Conservation (phyloP, 2,797 vertebrate genomes). For the Falco novaeseelandiae region DNA sequence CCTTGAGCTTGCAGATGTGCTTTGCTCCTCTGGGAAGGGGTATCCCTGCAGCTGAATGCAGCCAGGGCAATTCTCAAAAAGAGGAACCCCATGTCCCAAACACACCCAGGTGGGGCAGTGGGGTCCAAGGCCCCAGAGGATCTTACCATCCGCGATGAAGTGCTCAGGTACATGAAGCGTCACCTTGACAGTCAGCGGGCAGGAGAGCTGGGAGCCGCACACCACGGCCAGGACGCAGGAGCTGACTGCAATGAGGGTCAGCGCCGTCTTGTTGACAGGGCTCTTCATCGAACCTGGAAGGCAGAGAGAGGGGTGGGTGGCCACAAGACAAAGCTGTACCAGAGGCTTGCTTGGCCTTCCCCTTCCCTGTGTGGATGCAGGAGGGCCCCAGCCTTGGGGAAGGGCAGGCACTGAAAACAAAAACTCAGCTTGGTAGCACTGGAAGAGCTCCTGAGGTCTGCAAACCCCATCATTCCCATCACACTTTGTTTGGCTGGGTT, state of each 20-base stretch:
- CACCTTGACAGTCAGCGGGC: conserved; percentile 95
- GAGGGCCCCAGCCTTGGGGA: fast-evolving
- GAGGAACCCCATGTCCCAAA: background rate
- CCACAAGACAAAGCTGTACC: background rate
- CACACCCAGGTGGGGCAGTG: fast-evolving
- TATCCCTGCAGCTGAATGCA: background rate
- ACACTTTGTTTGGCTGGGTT: background rate
- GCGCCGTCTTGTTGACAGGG: conserved; percentile 93
- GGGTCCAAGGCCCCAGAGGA: fast-evolving
- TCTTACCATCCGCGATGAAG: conserved; percentile 97
- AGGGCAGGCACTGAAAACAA: background rate
- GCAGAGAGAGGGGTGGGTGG: conserved; percentile 2
- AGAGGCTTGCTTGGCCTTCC: background rate
- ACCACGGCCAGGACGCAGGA: conserved; percentile 94
- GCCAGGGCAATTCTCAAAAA: background rate
- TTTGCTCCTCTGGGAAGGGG: background rate
- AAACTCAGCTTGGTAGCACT: background rate
- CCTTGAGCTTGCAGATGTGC: fast-evolving
- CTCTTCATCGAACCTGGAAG: conserved; percentile 90
- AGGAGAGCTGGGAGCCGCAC: conserved; percentile 92
- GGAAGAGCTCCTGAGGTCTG: background rate
- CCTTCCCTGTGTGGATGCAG: fast-evolving
- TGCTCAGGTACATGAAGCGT: conserved; percentile 97
- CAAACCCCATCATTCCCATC: background rate
- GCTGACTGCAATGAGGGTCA: conserved; percentile 94